A percentile compares a stretch with the other conserved stretches of the same genome.
These are phyloP conservation scores for Microcebus lehilahytsara DNA, from an alignment of 2,113 vertebrate genomes.

Conservation along the genomic window DNA sequence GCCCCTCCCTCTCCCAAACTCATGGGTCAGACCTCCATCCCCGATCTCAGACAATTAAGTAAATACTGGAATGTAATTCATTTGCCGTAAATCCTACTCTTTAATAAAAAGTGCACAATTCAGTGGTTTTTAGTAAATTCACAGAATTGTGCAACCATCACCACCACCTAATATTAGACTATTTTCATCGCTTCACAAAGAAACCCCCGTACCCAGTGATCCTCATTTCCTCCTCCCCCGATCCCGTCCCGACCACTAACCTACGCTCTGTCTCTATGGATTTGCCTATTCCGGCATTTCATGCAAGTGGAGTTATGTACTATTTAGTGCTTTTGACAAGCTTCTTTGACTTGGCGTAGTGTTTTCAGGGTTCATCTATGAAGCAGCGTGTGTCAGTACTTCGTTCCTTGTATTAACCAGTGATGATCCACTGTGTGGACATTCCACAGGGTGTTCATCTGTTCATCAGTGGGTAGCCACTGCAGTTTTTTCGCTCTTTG, in stretches of 20 bases:
- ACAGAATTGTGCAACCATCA: background rate
- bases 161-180: background rate
- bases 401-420: accelerated
- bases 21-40: background rate
- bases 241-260: background rate
- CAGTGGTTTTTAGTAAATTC: background rate
- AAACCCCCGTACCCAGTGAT: accelerated
- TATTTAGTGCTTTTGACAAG: background rate
- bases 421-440: background rate
- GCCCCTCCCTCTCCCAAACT: background rate
- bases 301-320: accelerated
- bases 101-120: background rate
- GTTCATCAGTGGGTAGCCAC: background rate
- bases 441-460: background rate
- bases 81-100: background rate
- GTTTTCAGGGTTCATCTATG: background rate
- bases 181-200: background rate
- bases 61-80: background rate
- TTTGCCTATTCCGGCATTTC: background rate
- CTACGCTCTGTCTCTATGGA: background rate
- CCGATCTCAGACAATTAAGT: background rate
- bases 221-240: accelerated
- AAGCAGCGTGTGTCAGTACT: background rate
- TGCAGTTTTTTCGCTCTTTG: background rate
- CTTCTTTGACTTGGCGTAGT: background rate